Base-by-base conservation (phyloP, 2,113 vertebrate species). In the Orycteropus afer region DNA sequence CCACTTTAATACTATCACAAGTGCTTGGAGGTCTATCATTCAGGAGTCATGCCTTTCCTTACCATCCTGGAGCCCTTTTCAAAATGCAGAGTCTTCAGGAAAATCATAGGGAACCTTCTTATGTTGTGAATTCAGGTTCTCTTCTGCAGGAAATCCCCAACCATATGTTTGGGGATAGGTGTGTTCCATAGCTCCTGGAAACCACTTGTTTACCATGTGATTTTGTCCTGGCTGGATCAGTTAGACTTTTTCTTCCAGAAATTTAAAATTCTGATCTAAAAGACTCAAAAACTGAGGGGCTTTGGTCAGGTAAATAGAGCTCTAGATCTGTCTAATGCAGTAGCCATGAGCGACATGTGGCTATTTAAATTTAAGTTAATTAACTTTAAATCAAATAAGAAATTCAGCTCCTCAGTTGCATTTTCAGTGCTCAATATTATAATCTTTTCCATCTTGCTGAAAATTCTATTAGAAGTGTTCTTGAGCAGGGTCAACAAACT, bases 211-310 rank as follows among this genome's bases (percentile, higher is more conserved):
- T 86, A 27, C 27, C 47, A 51, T 7, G 2, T 86, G 34, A 83
- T 89, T 82, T 86, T 90, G 2, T 13, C 40, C 53, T 83, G 63
- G 53, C 20, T 61, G 76, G 42, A 5, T 49, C 47, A 96, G 13
- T 18, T 61, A 88, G 4, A 45, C 17, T 12, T 65, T 69, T 40
- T 71, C 49, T 90, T 37, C 3, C 37, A 86, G 29, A 4, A 91
- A 91, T 82, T 89, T 93, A 53, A 91, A 63, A 65, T 85, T 91
- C 40, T 65, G 6, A 77, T 84, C 25, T 67, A 89, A 86, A 85
- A 67, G 29, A 51, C 3, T 42, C 10, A 91, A 86, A 95, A 79
- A 32, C 23, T 73, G 14, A 15, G 5, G 84, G 37, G 29, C 40
- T 83, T 53, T 53, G 10, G 17, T 83, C 49, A 83, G 23, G 34